Percentiles rank a stretch among this genome's conserved stretches.
Evolutionary conservation across 64 coral and sea anemone species (phyloP).

Genomic region (Stylophora pistillata): DNA sequence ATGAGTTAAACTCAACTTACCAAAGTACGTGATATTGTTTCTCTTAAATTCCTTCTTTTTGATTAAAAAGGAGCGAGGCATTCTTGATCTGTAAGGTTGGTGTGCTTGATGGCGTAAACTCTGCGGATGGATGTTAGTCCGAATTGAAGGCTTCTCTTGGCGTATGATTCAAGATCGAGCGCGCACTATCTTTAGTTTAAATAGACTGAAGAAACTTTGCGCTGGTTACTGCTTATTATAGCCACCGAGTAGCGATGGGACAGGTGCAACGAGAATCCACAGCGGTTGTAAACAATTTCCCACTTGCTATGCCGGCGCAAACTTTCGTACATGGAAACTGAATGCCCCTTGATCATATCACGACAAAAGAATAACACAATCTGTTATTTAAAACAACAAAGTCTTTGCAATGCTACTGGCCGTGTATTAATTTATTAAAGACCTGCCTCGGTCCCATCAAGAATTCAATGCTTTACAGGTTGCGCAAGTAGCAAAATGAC

Average conservation of each 20-base stretch:
- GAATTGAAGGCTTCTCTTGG: conserved; percentile 6
- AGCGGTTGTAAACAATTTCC: conserved; percentile 66
- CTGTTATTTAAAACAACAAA: conserved; percentile 76
- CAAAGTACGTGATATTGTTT: conserved; percentile 68
- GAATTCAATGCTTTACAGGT: conserved; percentile 90
- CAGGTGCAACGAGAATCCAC: conserved; percentile 51
- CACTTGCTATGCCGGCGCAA: conserved; percentile 57
- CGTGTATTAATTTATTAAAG: conserved; percentile 96
- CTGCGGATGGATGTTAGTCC: conserved; percentile 7
- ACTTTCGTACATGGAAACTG: conserved; percentile 54
- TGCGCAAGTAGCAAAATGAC: conserved; percentile 52
- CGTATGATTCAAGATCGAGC: conserved; percentile 19
- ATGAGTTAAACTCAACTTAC: conserved; percentile 50
- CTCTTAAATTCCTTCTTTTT: conserved; percentile 97
- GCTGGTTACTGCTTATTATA: conserved; percentile 24
- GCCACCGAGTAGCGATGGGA: conserved; percentile 7
- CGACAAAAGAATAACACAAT: conserved; percentile 66
- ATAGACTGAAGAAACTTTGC: conserved; percentile 39
- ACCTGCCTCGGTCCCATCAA: conserved; percentile 78
- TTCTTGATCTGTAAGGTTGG: conserved; percentile 40
- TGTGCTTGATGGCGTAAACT: conserved; percentile 11
- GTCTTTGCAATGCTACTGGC: conserved; percentile 33
- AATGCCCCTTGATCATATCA: conserved; percentile 42
- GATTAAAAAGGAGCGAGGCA: conserved; percentile 93
- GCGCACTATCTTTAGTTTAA: conserved; percentile 31